Evolutionary conservation across 2,888 invertebrate genomes (phyloP).

Genomic region (Cataglyphis albicans): DNA sequence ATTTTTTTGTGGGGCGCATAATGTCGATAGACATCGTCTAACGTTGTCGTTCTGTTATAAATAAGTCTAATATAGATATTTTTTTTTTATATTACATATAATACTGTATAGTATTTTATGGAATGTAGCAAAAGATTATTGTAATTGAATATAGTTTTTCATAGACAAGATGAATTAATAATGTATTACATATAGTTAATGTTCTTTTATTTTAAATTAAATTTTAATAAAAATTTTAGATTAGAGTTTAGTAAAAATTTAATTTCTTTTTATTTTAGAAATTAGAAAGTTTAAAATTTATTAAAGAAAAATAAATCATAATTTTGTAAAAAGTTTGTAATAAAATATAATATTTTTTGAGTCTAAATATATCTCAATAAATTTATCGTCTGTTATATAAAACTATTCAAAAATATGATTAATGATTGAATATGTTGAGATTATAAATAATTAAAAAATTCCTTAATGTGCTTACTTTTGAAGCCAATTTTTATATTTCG

Average conservation of each 20-base stretch:
- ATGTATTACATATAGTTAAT: neutral
- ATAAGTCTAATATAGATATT: neutral
- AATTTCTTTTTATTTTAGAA: constrained; percentile 5
- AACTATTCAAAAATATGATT: neutral
- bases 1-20: constrained; percentile 86
- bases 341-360: neutral
- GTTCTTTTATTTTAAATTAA: neutral
- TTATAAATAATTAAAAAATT: constrained; percentile 16
- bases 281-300: constrained; percentile 5
- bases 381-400: neutral
- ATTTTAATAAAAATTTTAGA: neutral
- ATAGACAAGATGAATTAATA: neutral
- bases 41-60: constrained; percentile 89
- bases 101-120: neutral
- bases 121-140: neutral
- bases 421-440: neutral
- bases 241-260: neutral
- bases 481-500: constrained; percentile 92
- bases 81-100: neutral
- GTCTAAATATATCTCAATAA: neutral
- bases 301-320: constrained; percentile 3
- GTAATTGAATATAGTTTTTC: neutral
- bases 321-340: neutral
- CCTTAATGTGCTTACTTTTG: constrained; percentile 87
- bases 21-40: constrained; percentile 90